Percentiles rank a stretch among this genome's conserved stretches.
phyloP scores from a whole-genome alignment of 64 coral and sea anemone genomes.

The Actinia equina region DNA sequence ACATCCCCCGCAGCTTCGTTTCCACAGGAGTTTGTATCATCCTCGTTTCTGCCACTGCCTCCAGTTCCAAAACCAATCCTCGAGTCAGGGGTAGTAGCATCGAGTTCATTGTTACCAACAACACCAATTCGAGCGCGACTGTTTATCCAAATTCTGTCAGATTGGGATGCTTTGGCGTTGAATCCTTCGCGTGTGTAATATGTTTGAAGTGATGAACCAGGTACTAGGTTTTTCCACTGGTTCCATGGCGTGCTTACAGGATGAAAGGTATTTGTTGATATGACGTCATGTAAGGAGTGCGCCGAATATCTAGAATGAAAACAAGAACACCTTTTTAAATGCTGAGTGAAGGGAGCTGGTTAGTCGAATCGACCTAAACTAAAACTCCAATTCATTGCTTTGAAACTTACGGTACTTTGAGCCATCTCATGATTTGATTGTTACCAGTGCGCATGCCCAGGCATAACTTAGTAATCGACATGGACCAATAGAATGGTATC shows the following conservation, averaged over 20 bases:
- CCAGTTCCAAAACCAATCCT: slow-evolving; percentile 47
- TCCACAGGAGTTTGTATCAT: slow-evolving; percentile 30
- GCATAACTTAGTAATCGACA: slow-evolving; percentile 22
- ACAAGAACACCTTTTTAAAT: background rate
- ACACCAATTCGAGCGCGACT: slow-evolving; percentile 41
- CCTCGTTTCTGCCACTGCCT: background rate
- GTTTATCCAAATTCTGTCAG: background rate
- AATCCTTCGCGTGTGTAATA: slow-evolving; percentile 12
- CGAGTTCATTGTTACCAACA: slow-evolving; percentile 13
- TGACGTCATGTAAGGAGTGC: slow-evolving; percentile 23
- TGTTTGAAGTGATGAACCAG: slow-evolving; percentile 20
- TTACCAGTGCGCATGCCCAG: slow-evolving; percentile 27
- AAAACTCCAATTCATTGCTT: background rate
- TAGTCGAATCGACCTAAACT: no score
- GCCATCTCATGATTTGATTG: background rate
- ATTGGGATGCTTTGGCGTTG: background rate
- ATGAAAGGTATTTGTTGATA: slow-evolving; percentile 18
- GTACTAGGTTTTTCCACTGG: slow-evolving; percentile 18
- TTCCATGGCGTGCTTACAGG: background rate
- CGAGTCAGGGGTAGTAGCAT: slow-evolving; percentile 2
- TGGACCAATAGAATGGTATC: slow-evolving; percentile 28
- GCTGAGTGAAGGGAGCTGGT: background rate
- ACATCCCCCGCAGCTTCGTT: slow-evolving; percentile 19
- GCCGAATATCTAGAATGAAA: background rate
- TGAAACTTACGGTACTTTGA: background rate